These are phyloP conservation scores for Trilocha varians DNA, from an alignment of 2,888 invertebrate genomes.

Conservation along the genomic window DNA sequence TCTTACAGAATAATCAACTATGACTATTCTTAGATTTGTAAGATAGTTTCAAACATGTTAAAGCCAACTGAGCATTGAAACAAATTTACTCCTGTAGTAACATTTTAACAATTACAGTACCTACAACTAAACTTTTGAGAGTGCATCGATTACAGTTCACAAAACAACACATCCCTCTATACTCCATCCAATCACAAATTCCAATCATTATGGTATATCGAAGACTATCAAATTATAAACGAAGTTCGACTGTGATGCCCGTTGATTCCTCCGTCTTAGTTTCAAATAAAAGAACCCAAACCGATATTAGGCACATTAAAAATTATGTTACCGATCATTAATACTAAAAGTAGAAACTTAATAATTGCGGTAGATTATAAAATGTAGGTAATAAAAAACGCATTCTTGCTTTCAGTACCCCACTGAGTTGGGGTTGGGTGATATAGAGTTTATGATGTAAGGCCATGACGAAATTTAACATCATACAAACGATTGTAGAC, in stretches of 20 bases:
- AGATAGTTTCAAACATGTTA: too few relatives aligned
- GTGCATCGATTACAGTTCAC: too few relatives aligned
- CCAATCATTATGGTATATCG: too few relatives aligned
- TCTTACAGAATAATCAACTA: too few relatives aligned
- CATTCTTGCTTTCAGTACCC: constrained; percentile 52
- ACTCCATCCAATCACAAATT: too few relatives aligned
- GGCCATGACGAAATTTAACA: constrained; percentile 12
- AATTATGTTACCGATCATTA: constrained; percentile 52
- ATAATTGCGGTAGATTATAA: constrained; percentile 50
- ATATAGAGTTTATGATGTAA: constrained; percentile 35
- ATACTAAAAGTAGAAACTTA: constrained; percentile 54
- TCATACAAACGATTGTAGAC: constrained; percentile 10
- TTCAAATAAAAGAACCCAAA: constrained; percentile 10
- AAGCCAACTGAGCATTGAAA: too few relatives aligned
- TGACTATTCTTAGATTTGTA: too few relatives aligned
- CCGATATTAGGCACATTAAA: constrained; percentile 38
- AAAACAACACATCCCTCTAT: too few relatives aligned
- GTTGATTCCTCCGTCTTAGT: background rate
- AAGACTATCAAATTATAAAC: background rate
- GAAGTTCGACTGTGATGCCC: background rate
- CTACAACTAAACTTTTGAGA: too few relatives aligned
- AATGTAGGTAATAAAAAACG: constrained; percentile 50
- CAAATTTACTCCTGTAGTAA: too few relatives aligned
- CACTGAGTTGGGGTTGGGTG: constrained; percentile 49
- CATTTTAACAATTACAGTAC: too few relatives aligned